Evolutionary conservation across 2,888 invertebrate species (phyloP).

Genomic region (Maniola hyperantus): DNA sequence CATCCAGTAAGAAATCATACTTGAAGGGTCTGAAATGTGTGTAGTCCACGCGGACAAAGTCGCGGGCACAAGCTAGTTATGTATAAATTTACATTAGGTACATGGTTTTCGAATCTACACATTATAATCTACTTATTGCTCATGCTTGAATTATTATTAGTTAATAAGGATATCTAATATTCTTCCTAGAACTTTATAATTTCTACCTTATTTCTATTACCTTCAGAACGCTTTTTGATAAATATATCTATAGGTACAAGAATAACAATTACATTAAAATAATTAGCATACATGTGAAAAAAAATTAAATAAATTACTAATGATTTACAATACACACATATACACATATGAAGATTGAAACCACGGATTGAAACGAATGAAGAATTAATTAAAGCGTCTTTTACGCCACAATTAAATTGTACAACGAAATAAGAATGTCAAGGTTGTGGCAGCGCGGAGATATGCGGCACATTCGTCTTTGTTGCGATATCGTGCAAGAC

Average conservation of each 20-base stretch:
- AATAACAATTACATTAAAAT: conserved; percentile 1
- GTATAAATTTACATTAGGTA: too few species aligned
- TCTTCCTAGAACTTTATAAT: conserved; percentile 16
- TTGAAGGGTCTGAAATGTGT: too few species aligned
- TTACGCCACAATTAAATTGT: conserved; percentile 19
- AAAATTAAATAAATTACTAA: conserved; percentile 21
- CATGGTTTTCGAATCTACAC: background rate
- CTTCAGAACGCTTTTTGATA: background rate
- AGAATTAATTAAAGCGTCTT: conserved; percentile 5
- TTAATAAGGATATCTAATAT: background rate
- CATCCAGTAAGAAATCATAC: too few species aligned
- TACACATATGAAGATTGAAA: conserved; percentile 2
- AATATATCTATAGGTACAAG: background rate
- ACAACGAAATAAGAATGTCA: conserved; percentile 60
- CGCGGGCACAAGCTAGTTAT: too few species aligned
- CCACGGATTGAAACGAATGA: conserved; percentile 3
- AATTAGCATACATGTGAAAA: conserved; percentile 14
- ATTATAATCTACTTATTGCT: too few species aligned
- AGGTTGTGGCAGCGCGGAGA: conserved; percentile 62
- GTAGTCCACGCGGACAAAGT: too few species aligned
- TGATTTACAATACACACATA: too few species aligned
- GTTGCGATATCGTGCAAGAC: conserved; percentile 68
- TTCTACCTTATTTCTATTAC: background rate
- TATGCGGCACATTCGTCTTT: conserved; percentile 72
- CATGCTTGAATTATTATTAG: too few species aligned